Evolutionary conservation across 2,888 invertebrate genomes (phyloP).

Genomic region (Tetanocera ferruginea): DNA sequence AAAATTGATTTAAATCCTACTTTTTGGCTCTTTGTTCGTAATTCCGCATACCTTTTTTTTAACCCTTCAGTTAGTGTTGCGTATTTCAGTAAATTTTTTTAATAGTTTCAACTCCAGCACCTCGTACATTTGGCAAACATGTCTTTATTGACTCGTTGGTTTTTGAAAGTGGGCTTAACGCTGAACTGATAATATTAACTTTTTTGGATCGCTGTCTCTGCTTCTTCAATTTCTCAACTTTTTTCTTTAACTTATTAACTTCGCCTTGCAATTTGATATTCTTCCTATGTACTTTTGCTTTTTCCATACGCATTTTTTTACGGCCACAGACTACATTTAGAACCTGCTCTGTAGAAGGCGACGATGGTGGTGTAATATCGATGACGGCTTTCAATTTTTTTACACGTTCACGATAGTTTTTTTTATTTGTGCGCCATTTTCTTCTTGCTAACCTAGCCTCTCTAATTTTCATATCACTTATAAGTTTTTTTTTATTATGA

Average conservation of each 20-base stretch:
- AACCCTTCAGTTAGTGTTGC: constrained; percentile 38
- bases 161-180: no score
- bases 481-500: no score
- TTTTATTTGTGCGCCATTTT: constrained; percentile 16
- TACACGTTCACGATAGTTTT: constrained; percentile 23
- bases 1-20: constrained; percentile 37
- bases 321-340: constrained; percentile 35
- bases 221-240: no score
- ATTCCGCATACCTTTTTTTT: constrained; percentile 37
- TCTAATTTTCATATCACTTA: no score
- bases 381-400: constrained; percentile 34
- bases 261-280: no score
- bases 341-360: constrained; percentile 38
- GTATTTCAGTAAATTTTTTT: constrained; percentile 38
- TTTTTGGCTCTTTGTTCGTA: constrained; percentile 37
- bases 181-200: no score
- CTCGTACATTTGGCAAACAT: constrained; percentile 38
- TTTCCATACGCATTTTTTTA: constrained; percentile 37
- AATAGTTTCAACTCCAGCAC: constrained; percentile 35
- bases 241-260: no score
- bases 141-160: constrained; percentile 31
- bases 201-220: no score
- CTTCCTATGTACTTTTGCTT: constrained; percentile 37
- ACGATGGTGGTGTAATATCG: constrained; percentile 38
- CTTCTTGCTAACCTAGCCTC: no score